Evolutionary conservation across 1,140 invertebrate genomes (phyloP), one percentile per base, ranked within the genome.

Genomic region (Pogonus chalceus): DNA sequence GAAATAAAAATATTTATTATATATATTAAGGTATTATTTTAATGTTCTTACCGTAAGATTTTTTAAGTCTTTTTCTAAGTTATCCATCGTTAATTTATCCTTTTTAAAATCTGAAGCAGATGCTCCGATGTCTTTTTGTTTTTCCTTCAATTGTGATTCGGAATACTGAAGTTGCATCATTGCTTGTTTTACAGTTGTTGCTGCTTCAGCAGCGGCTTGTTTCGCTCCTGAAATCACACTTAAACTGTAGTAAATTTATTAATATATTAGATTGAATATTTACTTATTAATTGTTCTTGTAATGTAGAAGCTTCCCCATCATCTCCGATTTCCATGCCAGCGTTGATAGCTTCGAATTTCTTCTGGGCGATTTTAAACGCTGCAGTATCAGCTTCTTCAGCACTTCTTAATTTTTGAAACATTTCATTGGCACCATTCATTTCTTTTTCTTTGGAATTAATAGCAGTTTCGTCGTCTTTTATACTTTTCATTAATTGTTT

Each of bases 211-310:
- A 4, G 86, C 78, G 51, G 80, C 80, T 61, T 84, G 79, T 62
- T 89, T 87, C 0, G 87, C 86, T 66, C 75, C 86, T 89, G 63
- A 31, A 31, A 4, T 10, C 9, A 18, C 37, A 43, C 18, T 4
- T 43, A 4, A 43, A 10, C 7, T 43, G 18, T 43, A 18, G 26
- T 31, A 31, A 7, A 43, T 43, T 12, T 46, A 53, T 14, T 16
- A 31, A 49, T n/a, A n/a, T n/a, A n/a, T n/a, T n/a, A n/a, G n/a
- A n/a, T n/a, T n/a, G 18, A 14, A 9, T 46, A 66, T 66, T 58
- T 67, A 87, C 87, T 79, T 62, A 93, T 93, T 1, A 96, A 72
- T 66, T 96, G 91, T 58, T 95, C 89, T 66, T 91, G 86, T 18
- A 96, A 72, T 2, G 92, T 92, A n/a, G 87, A 81, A 53, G 84